phyloP scores from a whole-genome alignment of 2,113 vertebrate genomes.

The Ariopsis seemanni region DNA sequence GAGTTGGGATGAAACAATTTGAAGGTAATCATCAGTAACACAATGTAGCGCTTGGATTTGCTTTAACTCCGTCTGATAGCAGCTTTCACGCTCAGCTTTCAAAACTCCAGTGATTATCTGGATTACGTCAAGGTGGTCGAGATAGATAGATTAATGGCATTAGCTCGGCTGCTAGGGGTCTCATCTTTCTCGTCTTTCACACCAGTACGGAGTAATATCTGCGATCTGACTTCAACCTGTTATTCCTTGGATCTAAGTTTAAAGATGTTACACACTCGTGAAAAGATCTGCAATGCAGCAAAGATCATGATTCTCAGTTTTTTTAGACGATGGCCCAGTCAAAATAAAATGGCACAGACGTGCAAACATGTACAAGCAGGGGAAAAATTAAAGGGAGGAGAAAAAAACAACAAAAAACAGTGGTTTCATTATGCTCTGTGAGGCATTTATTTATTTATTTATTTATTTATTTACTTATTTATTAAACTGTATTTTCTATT shows the following conservation, averaged over 20 bases:
- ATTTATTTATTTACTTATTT: background rate
- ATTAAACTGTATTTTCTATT: background rate
- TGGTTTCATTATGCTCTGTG: background rate
- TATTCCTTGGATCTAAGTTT: constrained; percentile 23
- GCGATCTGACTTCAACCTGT: constrained; percentile 38
- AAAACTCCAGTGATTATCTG: constrained; percentile 70
- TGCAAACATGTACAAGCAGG: background rate
- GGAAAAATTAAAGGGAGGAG: background rate
- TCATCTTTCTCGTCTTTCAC: background rate
- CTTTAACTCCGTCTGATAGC: constrained; percentile 71
- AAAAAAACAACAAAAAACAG: too few species aligned
- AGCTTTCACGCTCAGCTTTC: constrained; percentile 68
- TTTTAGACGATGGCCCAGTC: background rate
- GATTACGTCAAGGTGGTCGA: constrained; percentile 68
- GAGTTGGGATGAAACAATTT: constrained; percentile 57
- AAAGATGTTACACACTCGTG: constrained; percentile 3
- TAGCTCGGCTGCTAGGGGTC: constrained; percentile 61
- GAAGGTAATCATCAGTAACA: constrained; percentile 70
- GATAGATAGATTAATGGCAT: constrained; percentile 58
- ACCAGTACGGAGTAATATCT: constrained; percentile 22
- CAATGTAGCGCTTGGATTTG: constrained; percentile 69
- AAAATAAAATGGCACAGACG: background rate
- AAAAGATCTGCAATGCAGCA: background rate
- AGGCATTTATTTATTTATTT: background rate
- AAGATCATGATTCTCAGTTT: background rate